Evolutionary conservation across 2,888 invertebrate species (phyloP).

Genomic region (Cotesia congregata): DNA sequence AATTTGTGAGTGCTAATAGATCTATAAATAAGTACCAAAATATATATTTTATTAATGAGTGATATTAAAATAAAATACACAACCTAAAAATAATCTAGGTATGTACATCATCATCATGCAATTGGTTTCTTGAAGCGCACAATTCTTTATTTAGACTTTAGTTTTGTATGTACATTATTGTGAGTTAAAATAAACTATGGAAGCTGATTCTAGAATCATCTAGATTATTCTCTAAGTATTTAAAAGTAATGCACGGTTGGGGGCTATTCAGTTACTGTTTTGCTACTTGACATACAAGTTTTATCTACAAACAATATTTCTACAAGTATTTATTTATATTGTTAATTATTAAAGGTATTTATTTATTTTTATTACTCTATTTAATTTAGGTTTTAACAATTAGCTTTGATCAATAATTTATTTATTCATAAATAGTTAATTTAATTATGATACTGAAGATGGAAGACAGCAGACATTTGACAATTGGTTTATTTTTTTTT

Average conservation of each 20-base stretch:
- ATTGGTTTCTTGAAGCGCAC: neutral
- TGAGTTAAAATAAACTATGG: slow-evolving; percentile 61
- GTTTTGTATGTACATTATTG: neutral
- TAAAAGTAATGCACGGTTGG: slow-evolving; percentile 50
- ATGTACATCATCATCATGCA: neutral
- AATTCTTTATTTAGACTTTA: slow-evolving; percentile 8
- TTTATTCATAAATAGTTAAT: neutral
- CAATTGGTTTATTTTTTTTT: neutral
- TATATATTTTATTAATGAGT: neutral
- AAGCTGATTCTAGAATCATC: slow-evolving; percentile 53
- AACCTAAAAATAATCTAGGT: neutral
- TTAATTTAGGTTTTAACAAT: too few species aligned
- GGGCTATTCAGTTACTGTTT: slow-evolving; percentile 44
- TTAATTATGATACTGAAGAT: neutral
- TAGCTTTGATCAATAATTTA: neutral
- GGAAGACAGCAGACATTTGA: neutral
- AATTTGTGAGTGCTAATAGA: too few species aligned
- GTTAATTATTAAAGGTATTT: slow-evolving; percentile 5
- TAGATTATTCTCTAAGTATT: slow-evolving; percentile 56
- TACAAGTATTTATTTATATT: neutral
- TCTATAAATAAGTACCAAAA: too few species aligned
- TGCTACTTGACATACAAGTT: slow-evolving; percentile 7
- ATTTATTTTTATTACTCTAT: neutral
- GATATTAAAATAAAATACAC: neutral
- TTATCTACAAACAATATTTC: slow-evolving; percentile 5